Evolutionary conservation across 2,888 invertebrate species (phyloP), one percentile per base, ranked within the genome.

Genomic region (Himalopsyche anomala): DNA sequence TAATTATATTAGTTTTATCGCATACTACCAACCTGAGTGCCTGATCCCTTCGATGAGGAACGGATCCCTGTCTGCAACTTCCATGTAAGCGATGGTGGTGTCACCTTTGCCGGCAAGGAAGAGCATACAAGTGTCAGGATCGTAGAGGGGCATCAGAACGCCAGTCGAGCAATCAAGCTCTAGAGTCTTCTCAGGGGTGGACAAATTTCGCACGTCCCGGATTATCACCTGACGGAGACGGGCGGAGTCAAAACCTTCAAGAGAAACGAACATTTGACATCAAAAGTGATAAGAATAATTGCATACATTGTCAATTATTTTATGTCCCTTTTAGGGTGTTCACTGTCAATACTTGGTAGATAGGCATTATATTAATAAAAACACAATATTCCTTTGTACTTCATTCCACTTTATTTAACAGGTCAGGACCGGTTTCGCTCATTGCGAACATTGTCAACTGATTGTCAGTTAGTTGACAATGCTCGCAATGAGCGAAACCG

Each of bases 41-140:
- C 97, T 94, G 88, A 97, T 92, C 38, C 98, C 98, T 91, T 98
- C 98, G 86, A 97, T 96, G n/a, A 98, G 92, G 91, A 95, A 97
- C 0, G 98, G 98, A 90, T 97, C 97, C 89, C 96, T 95, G 88
- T 98, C 97, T 80, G 95, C 96, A 1, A 98, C 95, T 92, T 99
- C 99, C 94, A 97, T 94, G 90, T 98, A 98, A 86, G 96, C 94
- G 87, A 99, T 96, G 2, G 97, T 97, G 0, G 97, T 98, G 90
- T 99, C 99, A 9, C 98, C 98, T 94, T 98, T 98, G 69, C 98
- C 99, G 85, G 97, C 97, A 86, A 99, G 93, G 93, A 99, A 98
- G 87, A 99, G 94, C 98, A 99, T 98, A 89, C 97, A 97, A 69
- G 99, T 99, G 90, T 99, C 99, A 17, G 96, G 93, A 92, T 99